Percentiles rank a stretch among this genome's conserved stretches.
phyloP scores from a whole-genome alignment of 1,140 invertebrate species.

The Plodia interpunctella region DNA sequence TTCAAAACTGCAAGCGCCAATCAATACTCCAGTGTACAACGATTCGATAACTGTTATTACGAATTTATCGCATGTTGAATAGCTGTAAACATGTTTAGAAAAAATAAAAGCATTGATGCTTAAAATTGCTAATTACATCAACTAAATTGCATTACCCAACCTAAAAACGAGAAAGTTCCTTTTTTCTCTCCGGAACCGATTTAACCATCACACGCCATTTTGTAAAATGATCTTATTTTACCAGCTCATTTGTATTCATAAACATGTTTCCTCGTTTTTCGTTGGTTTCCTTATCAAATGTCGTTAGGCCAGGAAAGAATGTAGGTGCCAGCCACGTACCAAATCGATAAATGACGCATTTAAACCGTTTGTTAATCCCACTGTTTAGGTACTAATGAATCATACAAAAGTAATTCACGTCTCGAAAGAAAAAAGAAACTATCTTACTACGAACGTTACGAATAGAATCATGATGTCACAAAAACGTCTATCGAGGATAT shows the following conservation, averaged over 20 bases:
- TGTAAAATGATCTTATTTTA: background rate
- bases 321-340: background rate
- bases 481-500: too few species aligned
- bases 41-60: too few species aligned
- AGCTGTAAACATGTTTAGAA: too few species aligned
- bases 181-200: background rate
- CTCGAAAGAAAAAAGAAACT: background rate
- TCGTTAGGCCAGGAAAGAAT: background rate
- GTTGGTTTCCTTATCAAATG: slow-evolving; percentile 1
- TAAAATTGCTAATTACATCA: slow-evolving; percentile 6
- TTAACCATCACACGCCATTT: background rate
- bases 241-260: slow-evolving; percentile 1
- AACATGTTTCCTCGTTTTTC: slow-evolving; percentile 2
- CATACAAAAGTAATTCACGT: background rate
- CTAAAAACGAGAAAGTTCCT: background rate
- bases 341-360: slow-evolving; percentile 1
- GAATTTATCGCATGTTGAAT: too few species aligned
- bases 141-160: background rate
- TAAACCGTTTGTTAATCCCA: background rate
- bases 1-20: too few species aligned
- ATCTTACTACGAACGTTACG: too few species aligned
- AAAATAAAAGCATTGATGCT: background rate
- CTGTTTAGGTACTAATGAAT: background rate
- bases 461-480: background rate
- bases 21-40: too few species aligned